Base-by-base conservation (phyloP, 1,140 invertebrate species). In the Anthonomus grandis region DNA sequence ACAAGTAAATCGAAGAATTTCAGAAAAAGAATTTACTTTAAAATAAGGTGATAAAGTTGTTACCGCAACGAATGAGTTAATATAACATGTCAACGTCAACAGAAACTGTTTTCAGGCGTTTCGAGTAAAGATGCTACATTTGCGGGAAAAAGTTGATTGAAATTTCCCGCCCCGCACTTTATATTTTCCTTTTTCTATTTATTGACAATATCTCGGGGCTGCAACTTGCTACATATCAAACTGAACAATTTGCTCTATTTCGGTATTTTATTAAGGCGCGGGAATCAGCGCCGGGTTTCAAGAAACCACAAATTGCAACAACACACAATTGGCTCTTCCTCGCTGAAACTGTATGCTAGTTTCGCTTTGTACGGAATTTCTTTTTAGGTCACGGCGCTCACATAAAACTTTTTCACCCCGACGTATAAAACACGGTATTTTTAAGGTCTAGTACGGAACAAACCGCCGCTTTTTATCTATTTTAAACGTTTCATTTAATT, bases 281-380 rank as follows among this genome's bases (percentile, higher is more conserved):
- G 25, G 52, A 47, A 55, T 47, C 44, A 47, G 44, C 27, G 18
- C 27, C 38, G 31, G 44, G 42, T 47, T 55, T 55, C 42, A 55
- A 55, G 52, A 46, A 55, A 55, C 52, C 52, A 47, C 52, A 55
- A 55, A 55, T 55, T 55, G 52, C 52, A 47, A 47, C 42, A 55
- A 55, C 36, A 55, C 50, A 52, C 52, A 54, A 54, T 54, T 54
- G 52, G 44, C 44, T 55, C 52, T 46, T 55, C 52, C 19, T 47
- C 25, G 42, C 52, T 47, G 42, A 46, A 55, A 55, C 31, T 55
- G 52, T 44, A 55, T 38, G 34, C 47, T 55, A 21, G 51, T 44
- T 55, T 47, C 42, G 42, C 44, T 55, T 55, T 47, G 42, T 55
- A 24, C 27, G 42, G n/a, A 46, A 55, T 55, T 55, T 55, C 17